These are phyloP conservation scores for Ophioninae sp. DNA, from an alignment of 2,888 invertebrate species.

Conservation along the genomic window DNA sequence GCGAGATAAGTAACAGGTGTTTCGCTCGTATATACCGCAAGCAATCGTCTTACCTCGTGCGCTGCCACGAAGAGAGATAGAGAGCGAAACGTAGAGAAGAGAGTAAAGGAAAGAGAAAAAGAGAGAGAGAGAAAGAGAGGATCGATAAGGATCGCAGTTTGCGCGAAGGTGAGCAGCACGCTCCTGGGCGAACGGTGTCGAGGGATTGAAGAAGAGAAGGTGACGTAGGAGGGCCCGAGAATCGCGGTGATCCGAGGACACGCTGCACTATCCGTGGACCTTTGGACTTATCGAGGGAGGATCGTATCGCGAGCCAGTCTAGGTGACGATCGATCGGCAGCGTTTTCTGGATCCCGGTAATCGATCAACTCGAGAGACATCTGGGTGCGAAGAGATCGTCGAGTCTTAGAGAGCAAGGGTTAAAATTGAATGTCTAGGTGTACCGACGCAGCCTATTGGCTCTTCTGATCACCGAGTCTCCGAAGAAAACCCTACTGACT, in stretches of 20 bases:
- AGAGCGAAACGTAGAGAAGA: not conserved
- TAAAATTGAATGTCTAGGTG: not conserved
- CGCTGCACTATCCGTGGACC: slow-evolving; percentile 60
- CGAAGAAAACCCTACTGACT: no score
- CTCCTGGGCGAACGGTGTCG: slow-evolving; percentile 57
- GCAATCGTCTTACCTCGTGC: slow-evolving; percentile 55
- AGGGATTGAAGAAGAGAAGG: slow-evolving; percentile 55
- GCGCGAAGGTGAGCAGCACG: slow-evolving; percentile 63
- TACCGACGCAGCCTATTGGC: no score
- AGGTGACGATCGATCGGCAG: slow-evolving; percentile 34
- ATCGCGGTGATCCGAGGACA: slow-evolving; percentile 62
- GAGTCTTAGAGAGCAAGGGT: not conserved
- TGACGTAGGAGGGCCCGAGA: slow-evolving; percentile 16
- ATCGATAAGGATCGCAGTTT: slow-evolving; percentile 62
- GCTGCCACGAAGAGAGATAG: slow-evolving; percentile 39
- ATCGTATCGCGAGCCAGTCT: slow-evolving; percentile 33
- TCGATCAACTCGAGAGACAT: slow-evolving; percentile 11
- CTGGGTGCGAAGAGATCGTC: slow-evolving; percentile 7
- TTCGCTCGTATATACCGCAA: slow-evolving; percentile 62
- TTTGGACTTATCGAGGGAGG: slow-evolving; percentile 53
- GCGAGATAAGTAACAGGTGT: slow-evolving; percentile 64
- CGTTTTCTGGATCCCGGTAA: slow-evolving; percentile 15
- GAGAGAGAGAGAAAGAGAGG: slow-evolving; percentile 30
- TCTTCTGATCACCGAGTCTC: no score
- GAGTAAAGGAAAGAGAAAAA: not conserved